Base-by-base conservation (phyloP, 2,888 invertebrate species). In the Limnephilus rhombicus region DNA sequence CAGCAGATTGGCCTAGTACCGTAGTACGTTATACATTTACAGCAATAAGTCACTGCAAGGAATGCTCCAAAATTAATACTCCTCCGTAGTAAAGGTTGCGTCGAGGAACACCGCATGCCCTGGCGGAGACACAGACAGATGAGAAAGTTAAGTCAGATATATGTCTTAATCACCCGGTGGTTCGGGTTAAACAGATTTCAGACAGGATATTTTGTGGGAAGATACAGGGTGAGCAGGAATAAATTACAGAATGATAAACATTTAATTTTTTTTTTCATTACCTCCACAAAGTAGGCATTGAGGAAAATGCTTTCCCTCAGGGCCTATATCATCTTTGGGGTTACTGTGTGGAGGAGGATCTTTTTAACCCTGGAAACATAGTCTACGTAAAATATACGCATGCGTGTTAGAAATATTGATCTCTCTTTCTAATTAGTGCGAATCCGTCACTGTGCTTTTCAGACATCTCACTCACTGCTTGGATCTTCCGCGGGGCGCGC, bases 81-180 rank as follows among this genome's bases (percentile, higher is more conserved):
- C 24, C 68, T 18, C 68, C 7, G 68, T 24, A 24, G 68, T 24
- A 24, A 9, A 68, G 68, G 68, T n/a, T 68, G 24, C 7, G 9
- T 24, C 13, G 9, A 9, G 2, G 1, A 37, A 9, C 24, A 41
- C 83, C 83, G 34, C 83, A 37, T 24, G 83, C 41, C 83, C 83
- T 18, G 18, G 34, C 18, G 83, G 34, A 83, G 83, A 34, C 83
- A 37, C 41, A 37, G 83, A 83, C 11, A 37, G 37, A 83, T 41
- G 83, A 83, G 83, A 83, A 83, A 9, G 83, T 83, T 83, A 37
- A 37, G 34, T 41, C 83, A 83, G 83, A 83, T 83, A 34, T 83
- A 83, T 34, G 34, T 83, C 83, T 37, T n/a, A 83, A 34, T 83
- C 83, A 83, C 83, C 11, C 31, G 37, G n/a, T 83, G 37, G 37